Conservation (phyloP, 1,140 invertebrate species). For the Cotesia glomerata region DNA sequence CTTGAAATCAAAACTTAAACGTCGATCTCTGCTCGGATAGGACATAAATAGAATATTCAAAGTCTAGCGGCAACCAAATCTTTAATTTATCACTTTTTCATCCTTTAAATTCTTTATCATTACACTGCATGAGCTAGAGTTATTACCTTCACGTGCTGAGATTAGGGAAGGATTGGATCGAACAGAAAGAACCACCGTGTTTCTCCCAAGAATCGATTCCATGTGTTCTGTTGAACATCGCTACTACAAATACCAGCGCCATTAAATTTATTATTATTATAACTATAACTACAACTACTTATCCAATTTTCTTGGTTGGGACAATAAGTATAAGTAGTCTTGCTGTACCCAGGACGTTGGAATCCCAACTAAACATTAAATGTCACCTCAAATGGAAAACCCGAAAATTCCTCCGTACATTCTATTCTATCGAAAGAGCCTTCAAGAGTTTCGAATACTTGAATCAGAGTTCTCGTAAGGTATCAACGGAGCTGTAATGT, state of each 20-base stretch:
- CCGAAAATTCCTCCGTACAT: constrained; percentile 21
- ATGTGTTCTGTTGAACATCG: background rate
- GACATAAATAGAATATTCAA: background rate
- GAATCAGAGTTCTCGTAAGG: constrained; percentile 13
- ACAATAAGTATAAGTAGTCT: too few relatives aligned
- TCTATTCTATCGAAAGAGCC: background rate
- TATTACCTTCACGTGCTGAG: background rate
- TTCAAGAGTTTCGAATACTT: constrained; percentile 9
- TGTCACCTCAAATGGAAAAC: constrained; percentile 21
- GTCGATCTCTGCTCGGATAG: too few relatives aligned
- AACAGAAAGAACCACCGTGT: too few relatives aligned
- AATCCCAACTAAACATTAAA: background rate
- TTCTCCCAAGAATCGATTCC: too few relatives aligned
- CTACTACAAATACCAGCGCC: background rate
- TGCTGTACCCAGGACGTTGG: background rate
- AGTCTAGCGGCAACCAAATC: background rate
- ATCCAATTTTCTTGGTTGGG: too few relatives aligned
- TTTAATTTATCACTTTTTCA: too few relatives aligned
- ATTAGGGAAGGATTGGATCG: background rate
- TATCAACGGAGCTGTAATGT: background rate
- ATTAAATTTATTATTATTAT: background rate
- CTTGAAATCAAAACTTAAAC: too few relatives aligned
- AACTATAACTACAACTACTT: background rate
- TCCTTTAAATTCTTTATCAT: background rate
- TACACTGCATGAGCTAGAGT: too few relatives aligned